These are phyloP conservation scores for Bugula neritina DNA, from an alignment of 2,888 invertebrate species.

Conservation along the genomic window DNA sequence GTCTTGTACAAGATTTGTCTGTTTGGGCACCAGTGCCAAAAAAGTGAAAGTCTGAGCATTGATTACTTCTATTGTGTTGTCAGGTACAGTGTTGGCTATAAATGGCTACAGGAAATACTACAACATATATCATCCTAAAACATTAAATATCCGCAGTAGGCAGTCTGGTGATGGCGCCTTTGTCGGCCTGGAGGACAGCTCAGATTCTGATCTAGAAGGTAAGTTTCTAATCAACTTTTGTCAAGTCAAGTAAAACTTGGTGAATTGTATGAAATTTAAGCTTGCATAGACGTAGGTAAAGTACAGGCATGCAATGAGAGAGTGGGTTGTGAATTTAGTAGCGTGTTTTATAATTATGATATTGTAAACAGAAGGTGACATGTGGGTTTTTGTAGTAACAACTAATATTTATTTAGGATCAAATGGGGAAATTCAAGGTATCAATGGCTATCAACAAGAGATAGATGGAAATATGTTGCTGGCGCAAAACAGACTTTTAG, in stretches of 20 bases:
- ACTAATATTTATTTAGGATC: too few relatives aligned
- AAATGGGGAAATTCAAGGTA: too few relatives aligned
- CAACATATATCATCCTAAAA: conserved; percentile 79
- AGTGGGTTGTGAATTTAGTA: too few relatives aligned
- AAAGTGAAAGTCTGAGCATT: too few relatives aligned
- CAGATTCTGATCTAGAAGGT: conserved; percentile 14
- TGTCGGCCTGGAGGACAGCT: conserved; percentile 30
- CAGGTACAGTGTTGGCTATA: conserved; percentile 82
- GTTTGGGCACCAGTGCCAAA: too few relatives aligned
- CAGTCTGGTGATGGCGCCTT: conserved; percentile 25
- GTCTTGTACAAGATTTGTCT: too few relatives aligned
- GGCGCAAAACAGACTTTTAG: conserved; percentile 49
- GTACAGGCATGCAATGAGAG: too few relatives aligned
- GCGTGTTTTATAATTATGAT: too few relatives aligned
- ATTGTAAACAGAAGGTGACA: too few relatives aligned
- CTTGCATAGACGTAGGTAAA: background rate
- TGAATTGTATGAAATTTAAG: background rate
- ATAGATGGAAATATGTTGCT: conserved; percentile 25
- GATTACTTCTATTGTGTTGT: too few relatives aligned
- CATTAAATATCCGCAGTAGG: conserved; percentile 16
- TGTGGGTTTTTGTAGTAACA: too few relatives aligned
- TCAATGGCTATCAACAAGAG: background rate
- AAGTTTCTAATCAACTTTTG: background rate
- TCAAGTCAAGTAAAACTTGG: background rate
- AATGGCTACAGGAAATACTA: conserved; percentile 96